Conservation (phyloP, 2,797 vertebrate species). For the Spondyliosoma cantharus region DNA sequence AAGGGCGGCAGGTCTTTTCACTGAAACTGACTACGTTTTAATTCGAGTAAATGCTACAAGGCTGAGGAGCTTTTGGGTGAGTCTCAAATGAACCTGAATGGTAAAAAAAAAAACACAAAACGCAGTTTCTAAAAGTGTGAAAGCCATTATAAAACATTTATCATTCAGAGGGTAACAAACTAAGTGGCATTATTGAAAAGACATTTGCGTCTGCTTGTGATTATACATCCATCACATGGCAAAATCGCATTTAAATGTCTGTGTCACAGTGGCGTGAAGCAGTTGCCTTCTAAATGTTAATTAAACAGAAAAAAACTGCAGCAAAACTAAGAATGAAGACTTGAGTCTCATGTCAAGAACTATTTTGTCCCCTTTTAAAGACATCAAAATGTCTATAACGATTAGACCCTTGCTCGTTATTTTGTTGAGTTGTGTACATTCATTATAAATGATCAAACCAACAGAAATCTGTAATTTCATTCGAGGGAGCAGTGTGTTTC, state of each 20-base stretch:
- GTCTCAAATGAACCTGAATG: not conserved
- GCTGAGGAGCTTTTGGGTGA: not conserved
- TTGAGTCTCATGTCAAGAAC: no score
- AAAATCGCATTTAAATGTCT: not conserved
- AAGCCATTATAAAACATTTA: constrained; percentile 7
- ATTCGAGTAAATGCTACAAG: not conserved
- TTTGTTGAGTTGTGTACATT: no score
- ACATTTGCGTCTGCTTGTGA: not conserved
- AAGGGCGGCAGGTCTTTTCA: not conserved
- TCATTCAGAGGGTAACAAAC: constrained; percentile 8
- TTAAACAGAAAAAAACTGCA: not conserved
- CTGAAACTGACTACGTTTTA: not conserved
- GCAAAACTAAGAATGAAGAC: not conserved
- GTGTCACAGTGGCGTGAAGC: not conserved
- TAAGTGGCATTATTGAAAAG: constrained; percentile 14
- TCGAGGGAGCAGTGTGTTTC: no score
- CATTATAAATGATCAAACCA: no score
- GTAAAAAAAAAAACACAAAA: not conserved
- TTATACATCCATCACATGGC: not conserved
- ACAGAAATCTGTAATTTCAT: no score
- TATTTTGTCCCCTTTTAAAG: not conserved
- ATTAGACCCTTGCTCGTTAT: no score
- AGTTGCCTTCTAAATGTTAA: not conserved
- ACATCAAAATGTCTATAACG: no score
- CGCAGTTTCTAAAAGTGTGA: not conserved